A percentile compares a stretch with the other conserved stretches of the same genome.
These are phyloP conservation scores for Poeciliopsis infans DNA, from an alignment of 2,797 vertebrate species.

Conservation along the genomic window DNA sequence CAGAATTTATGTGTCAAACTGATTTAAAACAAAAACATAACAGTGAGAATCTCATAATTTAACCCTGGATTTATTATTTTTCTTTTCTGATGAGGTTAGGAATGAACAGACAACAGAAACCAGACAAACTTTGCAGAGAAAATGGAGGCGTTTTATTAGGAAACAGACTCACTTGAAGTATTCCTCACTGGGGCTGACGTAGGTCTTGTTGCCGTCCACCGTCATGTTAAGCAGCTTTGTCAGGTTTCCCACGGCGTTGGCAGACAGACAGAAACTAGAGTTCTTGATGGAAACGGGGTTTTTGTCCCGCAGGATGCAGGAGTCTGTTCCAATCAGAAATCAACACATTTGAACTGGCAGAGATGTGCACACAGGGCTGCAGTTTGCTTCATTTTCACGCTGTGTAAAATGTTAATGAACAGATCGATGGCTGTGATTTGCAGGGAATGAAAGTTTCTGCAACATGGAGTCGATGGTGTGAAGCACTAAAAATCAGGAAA, in stretches of 20 bases:
- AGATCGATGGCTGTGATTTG: conserved; percentile 20
- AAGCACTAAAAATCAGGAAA: not conserved
- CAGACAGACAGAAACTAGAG: conserved; percentile 91
- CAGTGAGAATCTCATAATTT: not conserved
- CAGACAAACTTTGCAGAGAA: not conserved
- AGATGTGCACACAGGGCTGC: conserved; percentile 24
- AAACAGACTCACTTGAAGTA: conserved; percentile 94
- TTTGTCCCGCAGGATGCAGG: conserved; percentile 89
- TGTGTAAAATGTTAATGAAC: conserved; percentile 3
- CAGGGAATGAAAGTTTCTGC: not conserved
- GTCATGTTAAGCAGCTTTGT: conserved; percentile 89
- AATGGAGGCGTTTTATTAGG: not conserved
- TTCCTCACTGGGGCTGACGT: conserved; percentile 97
- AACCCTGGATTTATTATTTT: not conserved
- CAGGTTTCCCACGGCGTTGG: conserved; percentile 87
- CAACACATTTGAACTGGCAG: conserved; percentile 55
- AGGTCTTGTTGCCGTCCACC: conserved; percentile 86
- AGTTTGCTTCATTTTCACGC: conserved; percentile 18
- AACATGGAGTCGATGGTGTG: not conserved
- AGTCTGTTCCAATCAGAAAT: conserved; percentile 83
- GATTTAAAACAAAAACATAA: not conserved
- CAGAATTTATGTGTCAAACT: not conserved
- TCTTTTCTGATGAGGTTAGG: too few species aligned
- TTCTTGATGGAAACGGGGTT: conserved; percentile 92
- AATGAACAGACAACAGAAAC: not conserved